Conservation (phyloP, 2,797 vertebrate genomes). For the Lepus townsendii region DNA sequence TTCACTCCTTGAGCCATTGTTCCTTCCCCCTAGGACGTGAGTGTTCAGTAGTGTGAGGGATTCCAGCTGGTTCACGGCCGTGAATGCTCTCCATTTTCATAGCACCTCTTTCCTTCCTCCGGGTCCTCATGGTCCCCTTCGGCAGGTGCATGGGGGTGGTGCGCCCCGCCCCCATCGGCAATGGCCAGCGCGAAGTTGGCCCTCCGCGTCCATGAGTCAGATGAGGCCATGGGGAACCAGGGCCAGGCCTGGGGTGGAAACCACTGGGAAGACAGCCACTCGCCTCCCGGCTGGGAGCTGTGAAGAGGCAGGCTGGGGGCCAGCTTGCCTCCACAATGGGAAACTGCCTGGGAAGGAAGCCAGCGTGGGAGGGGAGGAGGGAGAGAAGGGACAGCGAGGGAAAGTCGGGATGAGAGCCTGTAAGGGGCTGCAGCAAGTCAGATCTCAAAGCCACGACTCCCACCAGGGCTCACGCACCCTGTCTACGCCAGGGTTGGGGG, state of each 20-base stretch:
- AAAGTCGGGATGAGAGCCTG: not conserved
- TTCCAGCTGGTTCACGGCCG: not conserved
- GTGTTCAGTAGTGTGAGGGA: too few species aligned
- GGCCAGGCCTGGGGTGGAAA: not conserved
- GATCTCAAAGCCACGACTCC: not conserved
- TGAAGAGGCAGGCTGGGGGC: not conserved
- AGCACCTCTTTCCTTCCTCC: not conserved
- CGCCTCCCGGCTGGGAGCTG: not conserved
- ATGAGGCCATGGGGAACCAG: not conserved
- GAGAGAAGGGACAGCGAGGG: not conserved
- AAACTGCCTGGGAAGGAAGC: not conserved
- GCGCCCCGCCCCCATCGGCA: accelerated
- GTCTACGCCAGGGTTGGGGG: too few species aligned
- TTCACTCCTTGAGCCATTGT: not conserved
- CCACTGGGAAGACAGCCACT: not conserved
- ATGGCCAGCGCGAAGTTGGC: not conserved
- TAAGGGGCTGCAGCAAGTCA: too few species aligned
- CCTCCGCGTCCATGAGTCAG: not conserved
- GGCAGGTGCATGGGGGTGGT: too few species aligned
- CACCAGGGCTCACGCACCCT: accelerated
- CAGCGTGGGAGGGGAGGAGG: not conserved
- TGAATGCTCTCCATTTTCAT: not conserved
- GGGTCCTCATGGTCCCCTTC: not conserved
- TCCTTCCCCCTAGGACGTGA: not conserved
- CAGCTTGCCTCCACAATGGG: not conserved